Conservation (phyloP, 2,888 invertebrate genomes). For the Magallana nippona region DNA sequence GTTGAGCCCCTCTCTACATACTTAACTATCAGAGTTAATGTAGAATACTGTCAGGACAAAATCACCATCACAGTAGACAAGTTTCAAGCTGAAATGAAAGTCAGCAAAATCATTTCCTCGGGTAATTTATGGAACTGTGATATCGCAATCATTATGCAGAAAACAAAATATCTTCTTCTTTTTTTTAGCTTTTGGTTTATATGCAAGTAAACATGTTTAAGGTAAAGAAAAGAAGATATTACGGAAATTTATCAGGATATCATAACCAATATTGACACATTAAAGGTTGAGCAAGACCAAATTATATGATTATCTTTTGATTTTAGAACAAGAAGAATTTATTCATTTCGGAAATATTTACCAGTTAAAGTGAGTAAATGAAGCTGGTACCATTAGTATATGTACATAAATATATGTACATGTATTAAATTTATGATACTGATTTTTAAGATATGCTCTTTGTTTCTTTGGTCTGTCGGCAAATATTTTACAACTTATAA, state of each 20-base stretch:
- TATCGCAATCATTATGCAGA: background rate
- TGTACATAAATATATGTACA: too few relatives aligned
- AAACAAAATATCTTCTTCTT: too few relatives aligned
- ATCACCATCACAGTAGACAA: slow-evolving; percentile 4
- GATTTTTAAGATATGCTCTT: background rate
- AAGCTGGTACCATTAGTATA: too few relatives aligned
- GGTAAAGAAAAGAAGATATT: too few relatives aligned
- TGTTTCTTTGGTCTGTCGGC: background rate
- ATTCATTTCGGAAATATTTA: background rate
- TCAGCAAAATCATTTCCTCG: slow-evolving; percentile 5
- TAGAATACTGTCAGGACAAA: slow-evolving; percentile 2
- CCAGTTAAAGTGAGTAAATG: background rate
- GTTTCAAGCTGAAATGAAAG: slow-evolving; percentile 18
- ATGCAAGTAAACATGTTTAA: too few relatives aligned
- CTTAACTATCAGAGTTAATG: background rate
- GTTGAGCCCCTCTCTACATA: background rate
- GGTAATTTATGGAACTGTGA: background rate
- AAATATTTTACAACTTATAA: too few relatives aligned
- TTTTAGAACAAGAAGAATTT: background rate
- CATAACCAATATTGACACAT: too few relatives aligned
- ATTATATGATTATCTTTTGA: background rate
- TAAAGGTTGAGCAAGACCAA: background rate
- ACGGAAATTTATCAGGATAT: too few relatives aligned
- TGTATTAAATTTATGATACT: too few relatives aligned
- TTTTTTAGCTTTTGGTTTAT: background rate